A percentile compares a stretch with the other conserved stretches of the same genome.
Evolutionary conservation across 2,797 vertebrate genomes (phyloP).

Genomic region (Cygnus olor): DNA sequence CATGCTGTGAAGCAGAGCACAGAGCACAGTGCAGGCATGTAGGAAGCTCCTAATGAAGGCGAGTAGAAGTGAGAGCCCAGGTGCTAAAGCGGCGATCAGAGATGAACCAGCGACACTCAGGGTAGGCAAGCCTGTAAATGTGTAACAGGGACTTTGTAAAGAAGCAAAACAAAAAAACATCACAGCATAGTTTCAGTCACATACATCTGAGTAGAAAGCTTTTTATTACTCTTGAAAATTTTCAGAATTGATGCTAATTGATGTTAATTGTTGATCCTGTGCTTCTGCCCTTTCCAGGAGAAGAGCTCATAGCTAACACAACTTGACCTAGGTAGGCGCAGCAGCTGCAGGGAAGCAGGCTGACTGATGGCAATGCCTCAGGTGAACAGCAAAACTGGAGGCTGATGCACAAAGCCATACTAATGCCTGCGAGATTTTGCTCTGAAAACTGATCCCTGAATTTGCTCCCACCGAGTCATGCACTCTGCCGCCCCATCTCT

Average conservation of each 20-base stretch:
- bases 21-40: neutral
- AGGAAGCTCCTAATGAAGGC: neutral
- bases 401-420: neutral
- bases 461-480: neutral
- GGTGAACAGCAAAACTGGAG: neutral
- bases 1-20: neutral
- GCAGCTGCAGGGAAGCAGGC: neutral
- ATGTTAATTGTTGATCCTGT: neutral
- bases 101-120: neutral
- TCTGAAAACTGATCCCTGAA: neutral
- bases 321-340: neutral
- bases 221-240: neutral
- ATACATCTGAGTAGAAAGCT: neutral
- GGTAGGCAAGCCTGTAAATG: neutral
- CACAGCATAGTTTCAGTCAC: neutral
- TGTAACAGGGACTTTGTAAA: neutral
- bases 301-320: neutral
- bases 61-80: neutral
- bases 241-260: neutral
- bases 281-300: slow-evolving; percentile 24
- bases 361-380: neutral
- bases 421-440: neutral
- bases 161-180: neutral
- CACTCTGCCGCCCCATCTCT: neutral
- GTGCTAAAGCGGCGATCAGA: neutral